These are phyloP conservation scores for Microcebus murinus DNA, from an alignment of 2,113 vertebrate genomes.

Conservation along the genomic window DNA sequence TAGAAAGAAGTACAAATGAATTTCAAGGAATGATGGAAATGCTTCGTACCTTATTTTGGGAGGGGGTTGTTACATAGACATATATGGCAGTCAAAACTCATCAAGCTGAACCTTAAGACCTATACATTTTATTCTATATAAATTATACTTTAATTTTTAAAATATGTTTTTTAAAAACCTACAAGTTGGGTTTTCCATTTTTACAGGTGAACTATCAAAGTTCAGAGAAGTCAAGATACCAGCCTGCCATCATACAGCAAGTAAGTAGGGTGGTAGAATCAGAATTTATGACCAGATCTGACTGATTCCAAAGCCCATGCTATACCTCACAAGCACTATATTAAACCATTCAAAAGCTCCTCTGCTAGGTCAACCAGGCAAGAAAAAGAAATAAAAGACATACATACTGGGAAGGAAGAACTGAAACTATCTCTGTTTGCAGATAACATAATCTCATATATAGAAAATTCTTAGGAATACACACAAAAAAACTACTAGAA, in stretches of 20 bases:
- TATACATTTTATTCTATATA: background rate
- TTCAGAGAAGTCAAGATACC: background rate
- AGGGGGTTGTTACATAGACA: background rate
- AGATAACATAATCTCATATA: background rate
- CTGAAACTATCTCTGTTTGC: background rate
- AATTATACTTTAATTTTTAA: background rate
- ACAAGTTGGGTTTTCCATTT: background rate
- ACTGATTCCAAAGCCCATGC: background rate
- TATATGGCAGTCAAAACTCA: background rate
- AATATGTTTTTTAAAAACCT: background rate
- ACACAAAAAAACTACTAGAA: background rate
- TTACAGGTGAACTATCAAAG: background rate
- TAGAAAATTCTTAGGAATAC: background rate
- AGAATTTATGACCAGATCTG: background rate
- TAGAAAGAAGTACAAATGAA: background rate
- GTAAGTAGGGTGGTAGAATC: background rate
- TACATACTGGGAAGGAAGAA: background rate
- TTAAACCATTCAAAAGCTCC: background rate
- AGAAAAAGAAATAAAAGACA: background rate
- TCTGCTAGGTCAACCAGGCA: background rate
- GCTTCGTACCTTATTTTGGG: background rate
- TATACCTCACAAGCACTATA: background rate
- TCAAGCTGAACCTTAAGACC: background rate
- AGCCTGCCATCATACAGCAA: background rate
- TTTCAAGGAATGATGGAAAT: background rate